A percentile compares a stretch with the other conserved stretches of the same genome.
These are phyloP conservation scores for Limnephilus lunatus DNA, from an alignment of 2,888 invertebrate species.

Conservation along the genomic window DNA sequence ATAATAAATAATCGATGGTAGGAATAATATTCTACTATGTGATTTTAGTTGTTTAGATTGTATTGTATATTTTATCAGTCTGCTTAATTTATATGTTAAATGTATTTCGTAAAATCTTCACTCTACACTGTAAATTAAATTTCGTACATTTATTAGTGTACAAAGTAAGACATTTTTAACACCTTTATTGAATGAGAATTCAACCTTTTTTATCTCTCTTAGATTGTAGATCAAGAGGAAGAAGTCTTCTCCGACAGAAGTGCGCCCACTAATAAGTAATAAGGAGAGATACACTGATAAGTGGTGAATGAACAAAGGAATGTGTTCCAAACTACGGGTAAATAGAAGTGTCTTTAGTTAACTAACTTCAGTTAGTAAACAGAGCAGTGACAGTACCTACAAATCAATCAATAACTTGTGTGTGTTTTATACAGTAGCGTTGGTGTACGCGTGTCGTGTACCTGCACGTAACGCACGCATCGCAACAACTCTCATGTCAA, in stretches of 20 bases:
- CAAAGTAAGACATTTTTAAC: conserved; percentile 7
- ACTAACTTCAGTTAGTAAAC: not conserved
- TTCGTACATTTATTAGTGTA: conserved; percentile 16
- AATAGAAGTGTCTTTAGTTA: conserved; percentile 36
- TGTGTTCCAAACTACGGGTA: conserved; percentile 58
- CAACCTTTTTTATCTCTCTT: not conserved
- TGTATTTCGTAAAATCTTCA: conserved; percentile 15
- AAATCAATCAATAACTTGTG: conserved; percentile 18
- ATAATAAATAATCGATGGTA: not conserved
- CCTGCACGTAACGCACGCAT: not conserved
- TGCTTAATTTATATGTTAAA: conserved; percentile 20
- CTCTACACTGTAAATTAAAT: not conserved
- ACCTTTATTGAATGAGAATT: conserved; percentile 8
- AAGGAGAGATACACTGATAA: not conserved
- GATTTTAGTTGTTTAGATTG: conserved; percentile 35
- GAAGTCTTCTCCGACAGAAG: not conserved
- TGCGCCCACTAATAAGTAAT: not conserved
- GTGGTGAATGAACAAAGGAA: conserved; percentile 19
- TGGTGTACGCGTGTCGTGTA: not conserved
- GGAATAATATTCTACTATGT: conserved; percentile 32
- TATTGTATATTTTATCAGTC: conserved; percentile 16
- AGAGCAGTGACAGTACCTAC: conserved; percentile 3
- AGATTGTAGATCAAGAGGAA: not conserved
- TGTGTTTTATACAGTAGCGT: conserved; percentile 12
- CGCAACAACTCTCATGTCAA: conserved; percentile 31